Evolutionary conservation across 2,888 invertebrate species (phyloP).

Genomic region (Erebia aethiops): DNA sequence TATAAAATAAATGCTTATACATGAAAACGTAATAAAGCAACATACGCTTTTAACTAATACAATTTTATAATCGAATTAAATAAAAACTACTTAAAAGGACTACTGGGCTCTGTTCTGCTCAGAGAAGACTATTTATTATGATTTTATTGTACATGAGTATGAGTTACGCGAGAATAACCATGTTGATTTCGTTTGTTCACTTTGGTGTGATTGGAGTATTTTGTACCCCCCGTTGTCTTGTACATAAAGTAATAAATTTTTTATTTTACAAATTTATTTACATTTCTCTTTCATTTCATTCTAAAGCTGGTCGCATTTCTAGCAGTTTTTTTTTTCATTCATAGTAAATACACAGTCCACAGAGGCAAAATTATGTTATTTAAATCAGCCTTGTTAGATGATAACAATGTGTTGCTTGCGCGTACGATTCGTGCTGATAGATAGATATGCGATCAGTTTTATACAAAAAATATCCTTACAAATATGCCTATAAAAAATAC

Average conservation of each 20-base stretch:
- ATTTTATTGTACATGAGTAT: constrained; percentile 38
- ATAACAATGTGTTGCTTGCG: not conserved
- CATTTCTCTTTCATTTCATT: constrained; percentile 58
- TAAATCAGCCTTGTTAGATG: no score
- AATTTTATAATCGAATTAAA: not conserved
- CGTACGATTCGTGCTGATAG: no score
- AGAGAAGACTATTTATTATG: constrained; percentile 14
- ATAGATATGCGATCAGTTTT: not conserved
- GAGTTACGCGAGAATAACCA: constrained; percentile 38
- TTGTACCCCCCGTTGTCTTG: constrained; percentile 71
- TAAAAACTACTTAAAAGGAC: not conserved
- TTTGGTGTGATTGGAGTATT: constrained; percentile 65
- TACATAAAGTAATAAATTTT: constrained; percentile 79
- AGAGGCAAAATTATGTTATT: no score
- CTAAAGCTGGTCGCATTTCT: not conserved
- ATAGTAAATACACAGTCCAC: no score
- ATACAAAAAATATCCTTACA: constrained; percentile 3
- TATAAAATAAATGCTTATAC: constrained; percentile 9
- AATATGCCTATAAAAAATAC: constrained; percentile 4
- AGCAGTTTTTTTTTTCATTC: no score
- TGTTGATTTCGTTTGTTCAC: constrained; percentile 61
- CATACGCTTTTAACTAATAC: constrained; percentile 16
- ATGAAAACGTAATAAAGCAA: constrained; percentile 10
- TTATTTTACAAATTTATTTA: constrained; percentile 74
- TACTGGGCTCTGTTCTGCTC: constrained; percentile 29